phyloP scores from a whole-genome alignment of 2,888 invertebrate genomes.

The Stenotaenia linearis region DNA sequence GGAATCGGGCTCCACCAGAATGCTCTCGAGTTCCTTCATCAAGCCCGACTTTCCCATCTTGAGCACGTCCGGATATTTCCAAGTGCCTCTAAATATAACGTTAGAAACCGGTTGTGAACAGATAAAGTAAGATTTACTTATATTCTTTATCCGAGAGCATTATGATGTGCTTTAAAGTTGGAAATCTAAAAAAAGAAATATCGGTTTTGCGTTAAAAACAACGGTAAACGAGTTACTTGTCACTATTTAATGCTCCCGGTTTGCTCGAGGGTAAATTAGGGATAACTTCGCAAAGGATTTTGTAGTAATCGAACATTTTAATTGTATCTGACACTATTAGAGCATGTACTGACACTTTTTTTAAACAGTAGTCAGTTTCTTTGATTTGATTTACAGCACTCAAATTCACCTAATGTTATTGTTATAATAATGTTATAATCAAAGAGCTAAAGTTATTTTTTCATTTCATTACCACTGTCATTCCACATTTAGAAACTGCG shows the following conservation, averaged over 20 bases:
- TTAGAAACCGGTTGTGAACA: not conserved
- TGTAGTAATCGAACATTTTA: constrained; percentile 58
- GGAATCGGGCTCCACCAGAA: not conserved
- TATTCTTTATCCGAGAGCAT: not conserved
- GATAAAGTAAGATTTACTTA: not conserved
- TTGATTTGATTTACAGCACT: constrained; percentile 66
- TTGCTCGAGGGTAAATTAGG: not conserved
- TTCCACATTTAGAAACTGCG: not conserved
- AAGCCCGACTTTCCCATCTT: not conserved
- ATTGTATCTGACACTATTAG: constrained; percentile 60
- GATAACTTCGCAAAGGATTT: not conserved
- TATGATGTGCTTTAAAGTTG: not conserved
- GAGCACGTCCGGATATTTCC: not conserved
- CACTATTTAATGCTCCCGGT: not conserved
- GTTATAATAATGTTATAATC: no score
- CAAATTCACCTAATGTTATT: constrained; percentile 67
- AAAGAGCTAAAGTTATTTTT: no score
- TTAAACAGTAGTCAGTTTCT: constrained; percentile 66
- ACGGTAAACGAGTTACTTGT: not conserved
- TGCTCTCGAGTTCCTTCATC: not conserved
- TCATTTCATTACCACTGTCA: not conserved
- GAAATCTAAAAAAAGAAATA: not conserved
- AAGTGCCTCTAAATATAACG: not conserved
- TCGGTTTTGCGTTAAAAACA: not conserved
- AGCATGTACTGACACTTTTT: constrained; percentile 63